These are phyloP conservation scores for Rattus rattus DNA, from an alignment of 2,113 vertebrate species.

Conservation along the genomic window DNA sequence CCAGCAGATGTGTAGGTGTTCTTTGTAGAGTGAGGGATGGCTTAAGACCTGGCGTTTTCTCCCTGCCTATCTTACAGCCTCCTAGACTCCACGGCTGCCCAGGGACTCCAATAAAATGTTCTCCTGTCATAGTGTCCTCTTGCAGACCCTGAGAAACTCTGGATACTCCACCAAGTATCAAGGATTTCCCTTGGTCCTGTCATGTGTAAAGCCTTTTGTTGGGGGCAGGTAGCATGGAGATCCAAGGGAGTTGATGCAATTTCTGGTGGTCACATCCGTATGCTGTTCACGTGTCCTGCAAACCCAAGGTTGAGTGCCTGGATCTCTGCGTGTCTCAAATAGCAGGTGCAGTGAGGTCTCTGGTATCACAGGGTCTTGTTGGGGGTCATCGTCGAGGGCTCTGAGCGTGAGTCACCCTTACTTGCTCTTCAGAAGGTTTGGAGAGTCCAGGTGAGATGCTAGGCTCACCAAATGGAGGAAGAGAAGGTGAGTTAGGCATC, in stretches of 20 bases:
- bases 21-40: not conserved
- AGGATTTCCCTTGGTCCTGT: not conserved
- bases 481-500: fast-evolving
- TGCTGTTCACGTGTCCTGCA: fast-evolving
- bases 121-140: not conserved
- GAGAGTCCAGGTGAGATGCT: not conserved
- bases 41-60: too few relatives aligned
- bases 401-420: fast-evolving
- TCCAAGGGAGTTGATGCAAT: fast-evolving
- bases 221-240: fast-evolving
- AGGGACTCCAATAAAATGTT: not conserved
- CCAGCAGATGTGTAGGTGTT: fast-evolving
- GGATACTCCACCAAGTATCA: not conserved
- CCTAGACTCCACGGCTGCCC: not conserved
- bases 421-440: fast-evolving
- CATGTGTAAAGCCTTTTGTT: too few relatives aligned
- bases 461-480: not conserved
- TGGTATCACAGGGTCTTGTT: not conserved
- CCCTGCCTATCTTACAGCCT: fast-evolving
- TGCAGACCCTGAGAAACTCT: too few relatives aligned
- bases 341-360: not conserved
- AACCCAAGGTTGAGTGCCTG: not conserved
- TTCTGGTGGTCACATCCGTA: not conserved
- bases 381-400: not conserved
- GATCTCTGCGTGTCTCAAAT: fast-evolving